phyloP scores from a whole-genome alignment of 2,113 vertebrate genomes.

The Solenodon paradoxus region DNA sequence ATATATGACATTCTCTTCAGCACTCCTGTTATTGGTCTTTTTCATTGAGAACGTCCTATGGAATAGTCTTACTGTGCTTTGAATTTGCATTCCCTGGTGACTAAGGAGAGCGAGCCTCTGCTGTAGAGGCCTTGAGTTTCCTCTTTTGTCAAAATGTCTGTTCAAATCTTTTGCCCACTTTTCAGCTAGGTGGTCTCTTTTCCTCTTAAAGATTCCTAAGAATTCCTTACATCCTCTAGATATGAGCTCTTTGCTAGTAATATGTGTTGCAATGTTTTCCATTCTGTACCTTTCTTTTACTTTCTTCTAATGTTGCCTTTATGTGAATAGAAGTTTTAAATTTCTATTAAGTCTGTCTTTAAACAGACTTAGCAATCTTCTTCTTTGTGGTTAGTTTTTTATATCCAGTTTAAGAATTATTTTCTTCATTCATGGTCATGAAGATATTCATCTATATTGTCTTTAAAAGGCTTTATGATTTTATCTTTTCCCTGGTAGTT shows the following conservation, averaged over 20 bases:
- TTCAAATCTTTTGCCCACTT: not conserved
- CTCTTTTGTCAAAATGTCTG: not conserved
- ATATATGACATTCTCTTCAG: not conserved
- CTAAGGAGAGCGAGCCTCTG: not conserved
- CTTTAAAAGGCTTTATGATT: constrained; percentile 2
- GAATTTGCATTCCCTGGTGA: not conserved
- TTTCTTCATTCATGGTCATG: not conserved
- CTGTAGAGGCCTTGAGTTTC: not conserved
- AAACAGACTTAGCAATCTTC: not conserved
- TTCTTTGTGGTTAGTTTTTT: constrained; percentile 14
- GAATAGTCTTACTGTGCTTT: not conserved
- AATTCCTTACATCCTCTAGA: not conserved
- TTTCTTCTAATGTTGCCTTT: constrained; percentile 11
- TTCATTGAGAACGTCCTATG: not conserved
- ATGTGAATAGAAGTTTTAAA: not conserved
- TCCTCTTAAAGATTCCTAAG: not conserved
- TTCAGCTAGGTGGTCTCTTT: not conserved
- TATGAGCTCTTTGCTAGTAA: not conserved
- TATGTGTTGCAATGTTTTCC: not conserved
- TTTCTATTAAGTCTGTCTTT: too few species aligned
- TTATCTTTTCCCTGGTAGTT: not conserved
- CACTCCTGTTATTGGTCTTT: not conserved
- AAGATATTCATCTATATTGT: not conserved
- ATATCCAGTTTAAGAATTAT: not conserved
- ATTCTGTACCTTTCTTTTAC: not conserved